These are phyloP conservation scores for Cyclura pinguis DNA, from an alignment of 2,797 vertebrate species.

Conservation along the genomic window DNA sequence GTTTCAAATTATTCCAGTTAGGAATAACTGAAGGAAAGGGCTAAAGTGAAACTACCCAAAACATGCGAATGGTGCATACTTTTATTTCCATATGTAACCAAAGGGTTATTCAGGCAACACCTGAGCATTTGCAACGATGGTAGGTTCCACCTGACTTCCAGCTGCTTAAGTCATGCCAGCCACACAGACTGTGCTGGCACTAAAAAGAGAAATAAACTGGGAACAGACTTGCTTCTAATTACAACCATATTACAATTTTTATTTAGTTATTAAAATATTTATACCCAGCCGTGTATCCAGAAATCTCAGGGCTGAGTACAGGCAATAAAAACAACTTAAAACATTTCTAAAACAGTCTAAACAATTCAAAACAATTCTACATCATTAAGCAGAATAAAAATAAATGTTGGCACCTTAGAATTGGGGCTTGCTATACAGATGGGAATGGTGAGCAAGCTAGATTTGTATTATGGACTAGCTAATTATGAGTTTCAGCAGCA, in stretches of 20 bases:
- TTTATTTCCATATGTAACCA: neutral
- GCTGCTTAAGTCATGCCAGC: neutral
- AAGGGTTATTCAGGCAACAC: neutral
- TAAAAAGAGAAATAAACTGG: neutral
- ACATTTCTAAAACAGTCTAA: neutral
- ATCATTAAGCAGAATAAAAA: neutral
- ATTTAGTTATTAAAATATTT: neutral
- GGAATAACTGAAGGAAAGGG: neutral
- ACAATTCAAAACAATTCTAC: neutral
- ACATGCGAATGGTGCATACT: neutral
- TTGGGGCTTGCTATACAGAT: neutral
- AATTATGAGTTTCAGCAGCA: constrained; percentile 8
- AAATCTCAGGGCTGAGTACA: neutral
- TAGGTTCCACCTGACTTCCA: neutral
- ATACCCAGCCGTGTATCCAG: neutral
- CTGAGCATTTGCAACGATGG: neutral
- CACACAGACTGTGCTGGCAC: neutral
- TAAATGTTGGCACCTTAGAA: constrained; percentile 1
- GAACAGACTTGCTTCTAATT: constrained; percentile 1
- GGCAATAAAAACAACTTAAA: neutral
- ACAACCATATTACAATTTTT: neutral
- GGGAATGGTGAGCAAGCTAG: neutral
- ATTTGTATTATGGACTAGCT: neutral
- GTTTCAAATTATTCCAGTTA: no score
- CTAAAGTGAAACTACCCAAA: neutral